Percentiles rank a stretch among this genome's conserved stretches.
Evolutionary conservation across 2,113 vertebrate genomes (phyloP).

Genomic region (Eidolon helvum): DNA sequence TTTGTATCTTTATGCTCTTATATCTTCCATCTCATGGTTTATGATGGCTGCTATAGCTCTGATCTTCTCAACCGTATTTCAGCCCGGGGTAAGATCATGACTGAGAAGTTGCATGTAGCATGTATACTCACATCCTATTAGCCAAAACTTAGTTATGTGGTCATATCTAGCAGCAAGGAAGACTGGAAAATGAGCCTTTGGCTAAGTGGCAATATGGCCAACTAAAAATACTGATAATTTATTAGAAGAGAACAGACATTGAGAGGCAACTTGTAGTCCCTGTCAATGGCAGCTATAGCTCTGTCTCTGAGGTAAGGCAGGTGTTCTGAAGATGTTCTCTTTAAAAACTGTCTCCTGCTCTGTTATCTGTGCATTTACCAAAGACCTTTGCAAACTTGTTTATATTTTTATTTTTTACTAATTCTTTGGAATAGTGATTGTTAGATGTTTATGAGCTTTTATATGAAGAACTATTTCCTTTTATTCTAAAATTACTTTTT

Average conservation of each 20-base stretch:
- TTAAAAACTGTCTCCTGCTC: background rate
- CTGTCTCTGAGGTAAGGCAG: background rate
- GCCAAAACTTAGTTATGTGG: background rate
- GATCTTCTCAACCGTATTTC: background rate
- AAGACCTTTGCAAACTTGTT: background rate
- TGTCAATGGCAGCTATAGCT: background rate
- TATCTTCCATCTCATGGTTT: background rate
- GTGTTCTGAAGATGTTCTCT: background rate
- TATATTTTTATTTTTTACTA: conserved; percentile 27
- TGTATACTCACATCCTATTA: background rate
- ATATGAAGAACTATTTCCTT: background rate
- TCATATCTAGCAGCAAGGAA: background rate
- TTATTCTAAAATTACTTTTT: background rate
- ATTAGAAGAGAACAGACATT: background rate
- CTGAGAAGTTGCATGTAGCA: background rate
- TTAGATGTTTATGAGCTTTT: conserved; percentile 6
- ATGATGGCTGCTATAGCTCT: background rate
- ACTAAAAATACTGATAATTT: background rate
- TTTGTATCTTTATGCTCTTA: background rate
- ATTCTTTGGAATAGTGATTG: background rate
- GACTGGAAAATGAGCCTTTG: background rate
- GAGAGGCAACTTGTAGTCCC: background rate
- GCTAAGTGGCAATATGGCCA: background rate
- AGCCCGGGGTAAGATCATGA: background rate
- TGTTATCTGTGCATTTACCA: background rate